These are phyloP conservation scores for Brachystomella parvula DNA, from an alignment of 1,140 invertebrate genomes.

Conservation along the genomic window DNA sequence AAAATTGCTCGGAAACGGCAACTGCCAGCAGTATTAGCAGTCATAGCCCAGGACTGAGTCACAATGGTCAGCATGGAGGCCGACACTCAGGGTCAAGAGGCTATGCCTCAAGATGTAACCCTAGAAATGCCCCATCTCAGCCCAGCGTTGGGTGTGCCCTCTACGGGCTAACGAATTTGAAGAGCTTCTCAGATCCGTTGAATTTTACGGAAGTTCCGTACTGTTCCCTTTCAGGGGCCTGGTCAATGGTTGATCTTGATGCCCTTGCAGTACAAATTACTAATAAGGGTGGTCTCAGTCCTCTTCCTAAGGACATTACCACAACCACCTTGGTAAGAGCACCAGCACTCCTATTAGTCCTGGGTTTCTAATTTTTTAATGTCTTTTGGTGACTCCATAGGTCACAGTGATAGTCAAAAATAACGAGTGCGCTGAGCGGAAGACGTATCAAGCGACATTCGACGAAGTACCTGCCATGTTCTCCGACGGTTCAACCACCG, in stretches of 20 bases:
- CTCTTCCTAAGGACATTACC: constrained; percentile 36
- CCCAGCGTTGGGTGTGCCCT: constrained; percentile 30
- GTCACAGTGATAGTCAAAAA: constrained; percentile 37
- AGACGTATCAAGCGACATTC: constrained; percentile 38
- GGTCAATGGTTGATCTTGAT: constrained; percentile 34
- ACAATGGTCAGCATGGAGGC: not conserved
- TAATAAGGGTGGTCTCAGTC: constrained; percentile 33
- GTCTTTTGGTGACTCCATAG: constrained; percentile 13
- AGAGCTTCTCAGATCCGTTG: constrained; percentile 32
- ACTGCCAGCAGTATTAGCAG: not conserved
- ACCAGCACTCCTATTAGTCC: not conserved
- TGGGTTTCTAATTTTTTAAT: constrained; percentile 12
- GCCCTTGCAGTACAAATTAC: constrained; percentile 37
- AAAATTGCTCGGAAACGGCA: not conserved
- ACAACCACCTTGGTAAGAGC: constrained; percentile 34
- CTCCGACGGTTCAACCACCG: constrained; percentile 30
- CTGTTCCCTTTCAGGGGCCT: constrained; percentile 35
- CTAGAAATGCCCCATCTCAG: not conserved
- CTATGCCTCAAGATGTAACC: not conserved
- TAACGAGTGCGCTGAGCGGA: constrained; percentile 35
- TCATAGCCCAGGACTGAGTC: not conserved
- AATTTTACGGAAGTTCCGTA: constrained; percentile 33
- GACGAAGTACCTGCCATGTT: constrained; percentile 37
- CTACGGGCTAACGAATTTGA: constrained; percentile 36
- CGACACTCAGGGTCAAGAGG: not conserved